Evolutionary conservation across 2,797 vertebrate genomes (phyloP).

Genomic region (Takifugu ocellatus): DNA sequence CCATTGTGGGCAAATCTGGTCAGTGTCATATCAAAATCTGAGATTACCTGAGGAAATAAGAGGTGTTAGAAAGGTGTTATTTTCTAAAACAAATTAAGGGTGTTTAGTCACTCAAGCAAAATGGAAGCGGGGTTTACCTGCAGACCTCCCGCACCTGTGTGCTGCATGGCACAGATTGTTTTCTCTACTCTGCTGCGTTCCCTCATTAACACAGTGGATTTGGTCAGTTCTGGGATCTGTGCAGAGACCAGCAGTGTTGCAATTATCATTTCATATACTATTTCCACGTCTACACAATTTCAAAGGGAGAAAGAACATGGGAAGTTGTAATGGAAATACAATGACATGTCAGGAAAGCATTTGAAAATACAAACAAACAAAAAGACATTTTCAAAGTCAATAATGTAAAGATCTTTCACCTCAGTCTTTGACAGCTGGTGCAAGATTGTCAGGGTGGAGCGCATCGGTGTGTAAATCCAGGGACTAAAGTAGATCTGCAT

Average conservation of each 20-base stretch:
- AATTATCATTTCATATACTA: not conserved
- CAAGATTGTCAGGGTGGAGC: constrained; percentile 57
- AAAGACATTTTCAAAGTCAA: not conserved
- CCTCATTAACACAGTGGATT: constrained; percentile 78
- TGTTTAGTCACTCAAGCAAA: not conserved
- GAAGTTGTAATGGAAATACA: not conserved
- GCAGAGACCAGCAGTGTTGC: not conserved
- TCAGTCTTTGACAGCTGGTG: constrained; percentile 62
- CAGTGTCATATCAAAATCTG: constrained; percentile 94
- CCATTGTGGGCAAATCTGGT: constrained; percentile 84
- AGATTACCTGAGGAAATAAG: constrained; percentile 80
- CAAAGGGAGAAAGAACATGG: not conserved
- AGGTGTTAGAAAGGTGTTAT: not conserved
- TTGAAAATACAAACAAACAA: no score
- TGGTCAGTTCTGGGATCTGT: constrained; percentile 80
- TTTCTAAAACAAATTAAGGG: not conserved
- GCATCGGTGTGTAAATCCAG: constrained; percentile 56
- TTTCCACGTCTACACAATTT: not conserved
- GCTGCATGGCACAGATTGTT: constrained; percentile 71
- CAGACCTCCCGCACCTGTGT: constrained; percentile 70
- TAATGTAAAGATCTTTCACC: constrained; percentile 38
- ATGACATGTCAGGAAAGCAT: not conserved
- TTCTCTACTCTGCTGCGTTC: constrained; percentile 71
- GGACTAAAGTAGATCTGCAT: constrained; percentile 57
- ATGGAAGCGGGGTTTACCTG: constrained; percentile 68